Base-by-base conservation (phyloP, 1,140 invertebrate species). In the Tyrophagus putrescentiae region DNA sequence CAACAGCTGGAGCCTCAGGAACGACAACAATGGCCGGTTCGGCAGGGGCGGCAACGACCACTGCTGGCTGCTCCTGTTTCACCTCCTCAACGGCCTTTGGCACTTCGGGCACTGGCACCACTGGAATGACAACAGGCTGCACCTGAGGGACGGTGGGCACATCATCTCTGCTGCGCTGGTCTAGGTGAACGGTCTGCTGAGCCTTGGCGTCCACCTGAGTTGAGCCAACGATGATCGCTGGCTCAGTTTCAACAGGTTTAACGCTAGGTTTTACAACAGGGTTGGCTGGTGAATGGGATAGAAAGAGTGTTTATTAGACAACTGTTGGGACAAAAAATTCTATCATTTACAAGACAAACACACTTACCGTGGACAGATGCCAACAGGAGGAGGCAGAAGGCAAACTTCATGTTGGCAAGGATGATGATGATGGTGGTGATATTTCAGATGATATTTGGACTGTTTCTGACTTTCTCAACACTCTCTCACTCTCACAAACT, bases 371-470 rank as follows among this genome's bases (percentile, higher is more conserved):
- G 7, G 45, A 29, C 45, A 6, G 7, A 48, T 13, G 45, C 45
- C 45, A 48, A 48, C 45, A 48, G 18, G 21, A 48, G 7, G 45
- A 48, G 7, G 45, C 7, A 7, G 7, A 48, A 21, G 23, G 18
- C 45, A 29, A 48, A 7, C 31, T 48, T 48, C 45, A 48, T 48
- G 25, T 29, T 50, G 45, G 21, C 41, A 42, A 42, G n/a, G 25
- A 42, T 42, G 41, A 42, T 42, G 41, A 42, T 42, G 41, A 42
- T 42, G 41, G 3, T 42, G 41, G 6, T 42, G 41, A 42, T 42
- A 23, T 5, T 42, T 42, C 6, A 23, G 25, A 42, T 42, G 1
- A 42, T 1, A 42, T 23, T 39, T 39, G n/a, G 11, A 42, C 41
- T 21, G 6, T 23, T 42, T 42, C 36, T 39, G n/a, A n/a, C n/a